A percentile compares a stretch with the other conserved stretches of the same genome.
These are phyloP conservation scores for Melanaphis sacchari DNA, from an alignment of 1,140 invertebrate species.

Conservation along the genomic window DNA sequence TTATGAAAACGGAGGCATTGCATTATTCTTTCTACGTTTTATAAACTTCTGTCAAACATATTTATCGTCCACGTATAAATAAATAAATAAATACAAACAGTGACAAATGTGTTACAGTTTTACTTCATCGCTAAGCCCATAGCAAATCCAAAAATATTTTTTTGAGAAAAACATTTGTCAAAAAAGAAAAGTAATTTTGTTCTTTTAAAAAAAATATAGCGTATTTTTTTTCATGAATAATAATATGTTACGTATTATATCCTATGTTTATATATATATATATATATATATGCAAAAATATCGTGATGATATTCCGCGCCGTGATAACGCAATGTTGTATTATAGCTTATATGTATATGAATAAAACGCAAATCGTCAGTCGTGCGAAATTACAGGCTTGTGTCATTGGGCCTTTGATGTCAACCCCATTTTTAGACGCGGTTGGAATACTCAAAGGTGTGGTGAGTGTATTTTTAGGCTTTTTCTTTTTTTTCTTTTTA, in stretches of 20 bases:
- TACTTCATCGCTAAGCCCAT: neutral
- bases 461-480: neutral
- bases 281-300: constrained; percentile 15
- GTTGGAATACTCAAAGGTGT: neutral
- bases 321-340: neutral
- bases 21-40: neutral
- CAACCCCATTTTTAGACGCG: neutral
- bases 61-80: neutral
- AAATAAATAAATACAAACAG: neutral
- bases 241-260: neutral
- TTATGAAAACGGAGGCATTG: neutral
- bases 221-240: constrained; percentile 11
- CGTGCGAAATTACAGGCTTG: neutral
- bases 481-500: neutral
- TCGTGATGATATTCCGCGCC: neutral
- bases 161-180: neutral
- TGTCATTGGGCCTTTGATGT: neutral
- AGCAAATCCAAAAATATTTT: neutral
- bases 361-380: neutral
- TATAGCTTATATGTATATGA: neutral
- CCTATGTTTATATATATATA: neutral
- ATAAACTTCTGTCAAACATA: neutral
- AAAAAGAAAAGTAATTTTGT: constrained; percentile 17
- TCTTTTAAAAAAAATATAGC: neutral
- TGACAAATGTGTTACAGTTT: neutral